Percentiles rank a stretch among this genome's conserved stretches.
Conservation (phyloP, 2,888 invertebrate species). For the Eilema depressum region DNA sequence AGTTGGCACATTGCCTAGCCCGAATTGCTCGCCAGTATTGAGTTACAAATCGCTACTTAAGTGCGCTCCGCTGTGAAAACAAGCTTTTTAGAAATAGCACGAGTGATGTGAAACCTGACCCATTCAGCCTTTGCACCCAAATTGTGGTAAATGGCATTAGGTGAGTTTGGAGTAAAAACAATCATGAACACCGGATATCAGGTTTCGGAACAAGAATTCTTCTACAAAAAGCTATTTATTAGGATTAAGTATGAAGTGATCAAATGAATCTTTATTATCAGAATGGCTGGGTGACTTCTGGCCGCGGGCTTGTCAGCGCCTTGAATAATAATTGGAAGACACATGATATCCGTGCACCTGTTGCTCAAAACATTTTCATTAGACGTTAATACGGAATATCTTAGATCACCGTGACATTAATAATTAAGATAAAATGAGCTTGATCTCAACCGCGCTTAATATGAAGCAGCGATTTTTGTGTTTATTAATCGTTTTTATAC, state of each 20-base stretch:
- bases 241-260: conserved; percentile 41
- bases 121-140: conserved; percentile 79
- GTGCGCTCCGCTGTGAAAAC: conserved; percentile 83
- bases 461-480: conserved; percentile 9
- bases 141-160: conserved; percentile 82
- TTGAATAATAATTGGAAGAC: conserved; percentile 63
- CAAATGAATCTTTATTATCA: conserved; percentile 49
- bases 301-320: conserved; percentile 56
- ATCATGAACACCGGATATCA: conserved; percentile 60
- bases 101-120: conserved; percentile 70
- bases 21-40: conserved; percentile 70
- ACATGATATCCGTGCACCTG: conserved; percentile 66
- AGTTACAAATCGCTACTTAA: conserved; percentile 81
- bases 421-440: conserved; percentile 37
- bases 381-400: conserved; percentile 48
- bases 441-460: conserved; percentile 17
- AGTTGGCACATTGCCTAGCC: conserved; percentile 79
- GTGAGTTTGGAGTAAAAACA: conserved; percentile 82
- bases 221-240: conserved; percentile 58
- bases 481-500: conserved; percentile 6
- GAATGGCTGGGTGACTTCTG: conserved; percentile 43
- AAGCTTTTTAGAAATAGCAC: conserved; percentile 85
- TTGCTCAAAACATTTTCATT: conserved; percentile 45
- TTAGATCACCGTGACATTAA: conserved; percentile 43
- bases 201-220: conserved; percentile 54